A percentile compares a stretch with the other conserved stretches of the same genome.
phyloP scores from a whole-genome alignment of 1,140 invertebrate genomes.

The Bombus fervidus region DNA sequence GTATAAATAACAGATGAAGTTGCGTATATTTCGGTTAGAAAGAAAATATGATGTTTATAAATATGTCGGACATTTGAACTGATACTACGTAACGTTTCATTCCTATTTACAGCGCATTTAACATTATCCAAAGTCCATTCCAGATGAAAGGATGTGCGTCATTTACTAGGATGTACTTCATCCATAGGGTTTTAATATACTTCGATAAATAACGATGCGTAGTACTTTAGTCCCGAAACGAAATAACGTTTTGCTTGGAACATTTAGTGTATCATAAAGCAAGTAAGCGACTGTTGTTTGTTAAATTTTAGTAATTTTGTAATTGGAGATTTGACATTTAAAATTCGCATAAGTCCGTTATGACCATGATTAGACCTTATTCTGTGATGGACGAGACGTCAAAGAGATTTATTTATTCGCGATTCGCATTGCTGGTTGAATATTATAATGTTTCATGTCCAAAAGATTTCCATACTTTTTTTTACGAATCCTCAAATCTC shows the following conservation, averaged over 20 bases:
- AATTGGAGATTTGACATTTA: too few species aligned
- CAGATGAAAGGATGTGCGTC: neutral
- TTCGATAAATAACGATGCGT: neutral
- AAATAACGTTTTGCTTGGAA: neutral
- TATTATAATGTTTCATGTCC: too few species aligned
- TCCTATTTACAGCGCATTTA: neutral
- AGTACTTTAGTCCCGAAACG: too few species aligned
- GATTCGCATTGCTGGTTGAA: too few species aligned
- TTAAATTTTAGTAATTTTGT: neutral
- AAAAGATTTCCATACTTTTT: too few species aligned
- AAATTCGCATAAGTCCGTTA: too few species aligned
- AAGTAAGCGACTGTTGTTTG: neutral
- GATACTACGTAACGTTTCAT: too few species aligned
- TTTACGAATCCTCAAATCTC: too few species aligned
- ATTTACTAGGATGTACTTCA: neutral
- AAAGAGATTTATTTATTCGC: too few species aligned
- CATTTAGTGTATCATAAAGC: neutral
- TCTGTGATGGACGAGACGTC: too few species aligned
- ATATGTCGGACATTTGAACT: neutral
- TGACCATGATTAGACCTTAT: too few species aligned
- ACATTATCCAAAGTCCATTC: neutral
- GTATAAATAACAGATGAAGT: neutral
- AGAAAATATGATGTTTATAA: neutral
- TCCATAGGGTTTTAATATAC: neutral
- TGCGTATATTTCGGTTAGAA: neutral